Percentiles rank a stretch among this genome's conserved stretches.
Evolutionary conservation across 1,140 invertebrate genomes (phyloP).

Genomic region (Drosophila pruinosa): DNA sequence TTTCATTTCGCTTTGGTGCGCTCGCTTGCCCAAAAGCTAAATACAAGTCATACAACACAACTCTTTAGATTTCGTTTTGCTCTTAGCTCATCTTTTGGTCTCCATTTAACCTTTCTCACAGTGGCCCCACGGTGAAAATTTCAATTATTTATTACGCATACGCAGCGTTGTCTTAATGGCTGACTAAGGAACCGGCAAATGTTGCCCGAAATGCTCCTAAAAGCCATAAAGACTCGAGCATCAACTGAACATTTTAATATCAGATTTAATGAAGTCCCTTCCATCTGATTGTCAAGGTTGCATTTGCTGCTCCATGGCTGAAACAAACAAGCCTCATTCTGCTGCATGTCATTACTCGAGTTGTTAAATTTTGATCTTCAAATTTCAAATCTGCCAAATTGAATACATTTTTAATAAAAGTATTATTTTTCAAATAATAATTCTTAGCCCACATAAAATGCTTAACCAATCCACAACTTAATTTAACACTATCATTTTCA

Average conservation of each 20-base stretch:
- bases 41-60: slow-evolving; percentile 33
- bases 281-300: slow-evolving; percentile 4
- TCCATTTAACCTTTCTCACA: slow-evolving; percentile 50
- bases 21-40: slow-evolving; percentile 76
- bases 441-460: neutral
- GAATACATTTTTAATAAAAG: no score
- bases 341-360: neutral
- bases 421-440: no score
- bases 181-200: slow-evolving; percentile 32
- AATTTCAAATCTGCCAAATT: neutral
- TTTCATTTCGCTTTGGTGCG: slow-evolving; percentile 76
- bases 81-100: slow-evolving; percentile 15
- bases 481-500: neutral
- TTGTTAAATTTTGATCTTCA: neutral
- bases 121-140: slow-evolving; percentile 59
- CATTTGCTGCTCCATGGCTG: neutral
- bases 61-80: slow-evolving; percentile 25
- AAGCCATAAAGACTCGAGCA: slow-evolving; percentile 31
- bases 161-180: slow-evolving; percentile 72
- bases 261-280: slow-evolving; percentile 24
- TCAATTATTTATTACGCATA: slow-evolving; percentile 79
- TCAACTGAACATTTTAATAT: slow-evolving; percentile 22
- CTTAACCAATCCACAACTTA: neutral
- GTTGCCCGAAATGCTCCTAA: slow-evolving; percentile 23
- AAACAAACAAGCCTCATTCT: neutral